phyloP scores from a whole-genome alignment of 2,113 vertebrate species.

The Cacatua alba region DNA sequence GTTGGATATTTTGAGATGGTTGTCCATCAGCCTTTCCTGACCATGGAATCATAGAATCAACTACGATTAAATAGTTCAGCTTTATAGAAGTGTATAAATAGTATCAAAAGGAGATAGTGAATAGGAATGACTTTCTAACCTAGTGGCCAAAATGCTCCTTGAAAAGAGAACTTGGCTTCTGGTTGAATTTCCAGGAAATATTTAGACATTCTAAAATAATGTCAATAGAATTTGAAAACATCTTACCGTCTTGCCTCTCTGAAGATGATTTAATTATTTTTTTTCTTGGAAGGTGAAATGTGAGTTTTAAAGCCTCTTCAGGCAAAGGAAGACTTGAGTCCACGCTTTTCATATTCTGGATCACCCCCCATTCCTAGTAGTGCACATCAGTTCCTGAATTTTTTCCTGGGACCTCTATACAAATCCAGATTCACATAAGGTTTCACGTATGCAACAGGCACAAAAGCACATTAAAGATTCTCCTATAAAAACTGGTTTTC shows the following conservation, averaged over 20 bases:
- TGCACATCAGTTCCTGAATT: neutral
- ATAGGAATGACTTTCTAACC: neutral
- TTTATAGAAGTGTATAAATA: neutral
- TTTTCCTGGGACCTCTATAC: neutral
- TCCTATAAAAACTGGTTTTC: constrained; percentile 6
- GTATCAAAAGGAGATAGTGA: neutral
- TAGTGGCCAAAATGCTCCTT: neutral
- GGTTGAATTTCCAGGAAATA: neutral
- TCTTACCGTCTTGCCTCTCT: neutral
- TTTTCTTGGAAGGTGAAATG: neutral
- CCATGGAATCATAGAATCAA: neutral
- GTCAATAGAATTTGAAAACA: neutral
- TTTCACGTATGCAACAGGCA: neutral
- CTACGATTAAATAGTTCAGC: neutral
- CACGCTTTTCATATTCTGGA: neutral
- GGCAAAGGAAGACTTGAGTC: neutral
- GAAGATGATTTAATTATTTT: neutral
- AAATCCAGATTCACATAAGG: neutral
- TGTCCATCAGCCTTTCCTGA: neutral
- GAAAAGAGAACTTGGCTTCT: neutral
- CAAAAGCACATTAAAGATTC: neutral
- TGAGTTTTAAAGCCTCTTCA: neutral
- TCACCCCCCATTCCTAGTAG: neutral
- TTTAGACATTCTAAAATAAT: neutral
- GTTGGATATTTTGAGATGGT: neutral